Evolutionary conservation across 2,113 vertebrate species (phyloP).

Genomic region (Tupaia tana): DNA sequence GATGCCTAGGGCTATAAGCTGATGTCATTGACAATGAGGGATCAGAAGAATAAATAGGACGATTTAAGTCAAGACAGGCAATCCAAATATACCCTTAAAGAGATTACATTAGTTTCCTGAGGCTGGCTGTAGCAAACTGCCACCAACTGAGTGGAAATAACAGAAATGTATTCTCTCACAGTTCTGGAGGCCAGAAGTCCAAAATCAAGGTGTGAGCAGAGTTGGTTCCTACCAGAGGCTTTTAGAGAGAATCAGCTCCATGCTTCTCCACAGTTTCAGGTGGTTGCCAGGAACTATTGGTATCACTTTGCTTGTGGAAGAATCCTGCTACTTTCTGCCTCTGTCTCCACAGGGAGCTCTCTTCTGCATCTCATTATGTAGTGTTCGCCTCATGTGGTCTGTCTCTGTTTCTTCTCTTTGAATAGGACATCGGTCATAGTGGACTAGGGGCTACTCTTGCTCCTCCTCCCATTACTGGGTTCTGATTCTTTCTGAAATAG

Average conservation of each 20-base stretch:
- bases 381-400: accelerated
- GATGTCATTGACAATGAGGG: neutral
- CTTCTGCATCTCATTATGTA: neutral
- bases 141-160: neutral
- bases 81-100: neutral
- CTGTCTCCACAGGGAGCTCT: neutral
- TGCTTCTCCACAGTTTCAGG: neutral
- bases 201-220: neutral
- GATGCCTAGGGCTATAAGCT: neutral
- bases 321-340: neutral
- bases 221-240: neutral
- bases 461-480: neutral
- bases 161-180: neutral
- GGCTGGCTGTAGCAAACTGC: neutral
- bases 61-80: neutral
- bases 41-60: conserved; percentile 5
- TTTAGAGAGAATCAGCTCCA: neutral
- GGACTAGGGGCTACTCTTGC: neutral
- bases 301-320: neutral
- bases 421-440: neutral
- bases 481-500: neutral
- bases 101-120: neutral
- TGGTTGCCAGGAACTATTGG: neutral
- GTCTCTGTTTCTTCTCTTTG: neutral
- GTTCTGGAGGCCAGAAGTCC: neutral